Conservation (phyloP, 1,140 invertebrate genomes). For the Drosophila elegans region DNA sequence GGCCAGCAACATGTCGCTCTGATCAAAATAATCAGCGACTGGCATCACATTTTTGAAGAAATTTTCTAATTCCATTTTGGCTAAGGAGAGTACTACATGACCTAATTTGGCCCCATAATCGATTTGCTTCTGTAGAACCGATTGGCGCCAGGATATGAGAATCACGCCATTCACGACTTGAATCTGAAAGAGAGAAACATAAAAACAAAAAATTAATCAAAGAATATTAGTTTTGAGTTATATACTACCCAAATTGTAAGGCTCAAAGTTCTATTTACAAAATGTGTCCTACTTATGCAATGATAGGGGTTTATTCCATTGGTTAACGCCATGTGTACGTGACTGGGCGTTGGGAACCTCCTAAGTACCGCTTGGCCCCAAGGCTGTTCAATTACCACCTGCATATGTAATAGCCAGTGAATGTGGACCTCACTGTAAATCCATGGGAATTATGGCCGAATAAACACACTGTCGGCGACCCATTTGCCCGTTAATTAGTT, state of each 20-base stretch:
- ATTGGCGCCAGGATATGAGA: slow-evolving; percentile 93
- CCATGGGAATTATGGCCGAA: slow-evolving; percentile 58
- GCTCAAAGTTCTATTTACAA: neutral
- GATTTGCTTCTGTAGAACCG: slow-evolving; percentile 93
- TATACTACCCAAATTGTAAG: neutral
- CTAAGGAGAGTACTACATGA: slow-evolving; percentile 93
- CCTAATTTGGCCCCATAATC: slow-evolving; percentile 95
- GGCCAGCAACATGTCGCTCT: slow-evolving; percentile 92
- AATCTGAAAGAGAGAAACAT: slow-evolving; percentile 87
- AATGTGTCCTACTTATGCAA: slow-evolving; percentile 10
- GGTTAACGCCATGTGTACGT: slow-evolving; percentile 14
- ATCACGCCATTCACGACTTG: slow-evolving; percentile 94
- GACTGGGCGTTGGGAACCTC: slow-evolving; percentile 4
- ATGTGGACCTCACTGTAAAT: slow-evolving; percentile 38
- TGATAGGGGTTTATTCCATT: slow-evolving; percentile 6
- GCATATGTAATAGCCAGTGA: slow-evolving; percentile 18
- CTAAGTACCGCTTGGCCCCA: slow-evolving; percentile 6
- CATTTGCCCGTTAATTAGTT: slow-evolving; percentile 74
- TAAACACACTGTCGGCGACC: slow-evolving; percentile 51
- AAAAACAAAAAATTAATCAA: neutral
- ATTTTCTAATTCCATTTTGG: slow-evolving; percentile 94
- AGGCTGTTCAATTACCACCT: slow-evolving; percentile 41
- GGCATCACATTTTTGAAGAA: slow-evolving; percentile 95
- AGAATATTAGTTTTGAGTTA: neutral
- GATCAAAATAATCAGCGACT: slow-evolving; percentile 95